Conservation (phyloP, 2,888 invertebrate genomes). For the Tipula vernalis region DNA sequence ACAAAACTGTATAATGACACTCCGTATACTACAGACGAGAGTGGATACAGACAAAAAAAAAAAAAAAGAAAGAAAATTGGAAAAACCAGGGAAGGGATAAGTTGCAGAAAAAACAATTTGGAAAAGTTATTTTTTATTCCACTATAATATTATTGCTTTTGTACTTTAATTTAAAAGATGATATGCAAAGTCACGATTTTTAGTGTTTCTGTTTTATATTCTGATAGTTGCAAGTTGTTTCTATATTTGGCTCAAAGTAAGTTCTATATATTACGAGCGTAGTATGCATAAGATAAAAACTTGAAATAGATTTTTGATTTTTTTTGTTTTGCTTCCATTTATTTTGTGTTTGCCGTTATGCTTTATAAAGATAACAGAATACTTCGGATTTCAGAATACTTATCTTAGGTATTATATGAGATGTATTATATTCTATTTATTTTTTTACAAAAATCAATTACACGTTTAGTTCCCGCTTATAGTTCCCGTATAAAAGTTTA, state of each 20-base stretch:
- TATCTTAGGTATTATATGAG: not conserved
- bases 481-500: too few relatives aligned
- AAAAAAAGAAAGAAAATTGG: too few relatives aligned
- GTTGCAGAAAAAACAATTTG: conserved; percentile 13
- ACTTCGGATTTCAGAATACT: too few relatives aligned
- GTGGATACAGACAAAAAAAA: not conserved
- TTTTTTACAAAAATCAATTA: too few relatives aligned
- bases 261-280: not conserved
- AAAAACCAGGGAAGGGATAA: conserved; percentile 14
- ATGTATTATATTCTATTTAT: not conserved
- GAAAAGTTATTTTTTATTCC: not conserved
- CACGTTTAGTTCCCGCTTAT: too few relatives aligned
- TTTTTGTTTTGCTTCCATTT: not conserved
- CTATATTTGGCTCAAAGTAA: not conserved
- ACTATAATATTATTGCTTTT: not conserved
- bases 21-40: not conserved
- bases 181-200: conserved; percentile 4
- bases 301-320: not conserved
- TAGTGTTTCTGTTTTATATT: not conserved
- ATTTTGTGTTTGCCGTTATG: not conserved
- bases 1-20: not conserved
- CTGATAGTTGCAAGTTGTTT: not conserved
- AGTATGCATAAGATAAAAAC: not conserved
- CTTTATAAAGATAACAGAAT: not conserved
- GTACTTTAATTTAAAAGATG: not conserved